Base-by-base conservation (phyloP, 2,113 vertebrate species). In the Gobiocypris rarus region DNA sequence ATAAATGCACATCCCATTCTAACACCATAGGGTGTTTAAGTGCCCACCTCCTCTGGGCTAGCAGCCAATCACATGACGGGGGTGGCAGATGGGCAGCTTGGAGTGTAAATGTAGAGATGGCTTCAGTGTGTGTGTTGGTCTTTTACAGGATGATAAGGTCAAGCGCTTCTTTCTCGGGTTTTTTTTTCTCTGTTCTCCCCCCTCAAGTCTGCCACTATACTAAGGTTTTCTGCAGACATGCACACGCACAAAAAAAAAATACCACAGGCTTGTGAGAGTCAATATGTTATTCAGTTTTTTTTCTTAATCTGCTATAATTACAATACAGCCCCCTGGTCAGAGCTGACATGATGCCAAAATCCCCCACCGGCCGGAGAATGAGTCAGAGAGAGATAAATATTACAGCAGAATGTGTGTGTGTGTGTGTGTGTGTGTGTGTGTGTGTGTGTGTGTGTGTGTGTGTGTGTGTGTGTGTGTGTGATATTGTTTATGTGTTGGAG, bases 371-470 rank as follows among this genome's bases (percentile, higher is more conserved):
- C 88, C 88, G 50, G 91, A 92, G 92, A 93, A 93, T 93, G 90
- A 94, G 93, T 94, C 93, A 94, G 93, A 92, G 92, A 91, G 78
- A 93, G 90, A 94, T 94, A 91, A 93, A 94, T 94, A 94, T 94
- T 93, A 89, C 92, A 94, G 93, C 88, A 85, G 75, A 71, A 76
- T n/a, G 14, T 75, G 81, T 61, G 54, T 81, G 58, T 73, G 2
- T 70, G 31, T 84, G 50, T 82, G 70, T 84, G 78, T 50, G 48
- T 48, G 70, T 50, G 48, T 50, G 13, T 50, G 3, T n/a, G n/a
- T 50, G 48, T 15, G 48, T 50, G 48, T 15, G 13, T 15, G 48
- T n/a, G 14, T 75, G 81, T 61, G 54, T 81, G 58, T 73, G 2
- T n/a, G 14, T 75, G 81, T 61, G 54, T 81, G 58, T 73, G 2